These are phyloP conservation scores for Drosophila subpulchrella DNA, from an alignment of 1,140 invertebrate genomes.

Conservation along the genomic window DNA sequence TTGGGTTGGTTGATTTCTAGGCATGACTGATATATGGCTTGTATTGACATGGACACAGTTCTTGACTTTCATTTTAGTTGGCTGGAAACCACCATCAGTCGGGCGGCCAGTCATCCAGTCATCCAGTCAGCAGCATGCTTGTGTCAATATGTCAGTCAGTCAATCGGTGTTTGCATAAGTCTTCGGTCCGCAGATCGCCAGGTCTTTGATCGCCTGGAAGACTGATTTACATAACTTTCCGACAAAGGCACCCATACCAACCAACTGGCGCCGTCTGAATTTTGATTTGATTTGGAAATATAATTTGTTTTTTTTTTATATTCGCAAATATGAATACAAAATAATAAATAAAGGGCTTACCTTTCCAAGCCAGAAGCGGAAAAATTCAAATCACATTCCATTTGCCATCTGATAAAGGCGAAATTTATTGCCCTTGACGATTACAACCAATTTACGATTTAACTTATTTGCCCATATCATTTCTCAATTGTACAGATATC, in stretches of 20 bases:
- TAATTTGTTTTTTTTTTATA: constrained; percentile 4
- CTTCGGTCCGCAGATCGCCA: constrained; percentile 29
- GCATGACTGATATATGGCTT: constrained; percentile 78
- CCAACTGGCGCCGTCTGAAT: constrained; percentile 74
- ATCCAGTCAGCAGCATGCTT: constrained; percentile 29
- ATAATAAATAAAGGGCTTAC: constrained; percentile 61
- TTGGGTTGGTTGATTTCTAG: constrained; percentile 73
- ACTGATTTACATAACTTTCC: constrained; percentile 72
- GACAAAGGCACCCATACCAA: constrained; percentile 58
- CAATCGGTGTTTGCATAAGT: constrained; percentile 74
- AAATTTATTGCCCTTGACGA: constrained; percentile 66
- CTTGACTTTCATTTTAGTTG: constrained; percentile 75
- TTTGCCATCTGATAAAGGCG: constrained; percentile 72
- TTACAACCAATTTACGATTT: constrained; percentile 78
- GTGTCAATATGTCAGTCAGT: constrained; percentile 63
- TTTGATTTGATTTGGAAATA: constrained; percentile 66
- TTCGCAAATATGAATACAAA: constrained; percentile 73
- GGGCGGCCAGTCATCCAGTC: constrained; percentile 42
- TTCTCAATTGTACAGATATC: constrained; percentile 44
- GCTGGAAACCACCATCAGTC: constrained; percentile 54
- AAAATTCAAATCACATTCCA: constrained; percentile 69
- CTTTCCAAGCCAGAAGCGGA: constrained; percentile 1
- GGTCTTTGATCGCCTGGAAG: constrained; percentile 55
- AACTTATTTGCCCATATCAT: constrained; percentile 69
- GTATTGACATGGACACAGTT: constrained; percentile 81